Base-by-base conservation (phyloP, 2,113 vertebrate genomes). In the Leptobrachium leishanense region DNA sequence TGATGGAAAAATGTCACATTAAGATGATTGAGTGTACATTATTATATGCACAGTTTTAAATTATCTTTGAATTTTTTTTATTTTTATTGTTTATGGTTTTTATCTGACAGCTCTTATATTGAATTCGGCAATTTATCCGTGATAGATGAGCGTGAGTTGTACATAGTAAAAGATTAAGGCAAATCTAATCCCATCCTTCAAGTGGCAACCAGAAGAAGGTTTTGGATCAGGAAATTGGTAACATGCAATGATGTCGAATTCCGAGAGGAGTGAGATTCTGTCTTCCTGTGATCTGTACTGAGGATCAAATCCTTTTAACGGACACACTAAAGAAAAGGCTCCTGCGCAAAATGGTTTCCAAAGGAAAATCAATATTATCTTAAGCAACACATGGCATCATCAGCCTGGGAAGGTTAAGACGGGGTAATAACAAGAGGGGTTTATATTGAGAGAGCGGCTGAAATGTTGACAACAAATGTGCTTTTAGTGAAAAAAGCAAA, bases 361-460 rank as follows among this genome's bases (percentile, higher is more conserved):
- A 50, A 54, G 44, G 66, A 66, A 70, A 77, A 77, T 77, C 66
- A 62, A 77, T 77, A 62, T 62, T 77, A 77, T 77, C 75, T 77
- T 40, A 77, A n/a, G 20, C 53, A 77, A 20, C 75, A 77, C 54
- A 68, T 68, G 75, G 75, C 66, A 57, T n/a, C 39, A 39, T 70
- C 54, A 43, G 41, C 53, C 43, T 77, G 53, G 31, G 67, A 77
- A 69, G 67, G 53, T 70, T 68, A 76, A 68, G 20, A 8, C 42
- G 57, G 55, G 41, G 43, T 69, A 46, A 69, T 77, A 77, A 69
- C 10, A 9, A 59, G 54, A 70, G 53, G 11, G 15, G 46, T 59
- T 77, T 68, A 43, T 39, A 59, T 15, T 41, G n/a, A 69, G 31
- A 57, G 74, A 57, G 12, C 66, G 13, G 67, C n/a, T 54, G 74